Evolutionary conservation across 2,113 vertebrate genomes (phyloP).

Genomic region (Nothoprocta pentlandii): DNA sequence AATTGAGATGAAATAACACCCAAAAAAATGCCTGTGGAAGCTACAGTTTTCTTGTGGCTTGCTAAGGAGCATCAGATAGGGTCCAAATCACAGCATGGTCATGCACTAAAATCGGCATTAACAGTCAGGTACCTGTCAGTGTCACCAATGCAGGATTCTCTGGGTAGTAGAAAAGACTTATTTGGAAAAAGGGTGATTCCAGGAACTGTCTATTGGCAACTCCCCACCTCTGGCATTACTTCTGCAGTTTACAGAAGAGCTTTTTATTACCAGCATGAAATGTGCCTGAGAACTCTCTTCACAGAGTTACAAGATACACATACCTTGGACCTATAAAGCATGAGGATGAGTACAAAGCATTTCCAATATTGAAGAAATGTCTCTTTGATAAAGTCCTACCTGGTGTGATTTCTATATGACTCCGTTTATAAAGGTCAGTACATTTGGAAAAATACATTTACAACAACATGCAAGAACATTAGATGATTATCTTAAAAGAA

Average conservation of each 20-base stretch:
- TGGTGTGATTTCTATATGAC: neutral
- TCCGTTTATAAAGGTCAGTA: neutral
- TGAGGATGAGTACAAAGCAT: neutral
- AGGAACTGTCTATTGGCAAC: neutral
- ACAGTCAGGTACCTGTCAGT: no score
- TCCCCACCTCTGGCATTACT: neutral
- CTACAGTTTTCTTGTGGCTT: neutral
- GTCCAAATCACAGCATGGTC: neutral
- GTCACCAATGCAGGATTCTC: neutral
- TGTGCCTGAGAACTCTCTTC: neutral
- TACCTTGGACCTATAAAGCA: neutral
- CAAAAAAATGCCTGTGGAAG: neutral
- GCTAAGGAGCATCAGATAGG: neutral
- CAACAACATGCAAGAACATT: neutral
- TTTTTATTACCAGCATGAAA: neutral
- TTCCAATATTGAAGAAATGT: neutral
- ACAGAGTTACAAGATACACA: rapidly evolving
- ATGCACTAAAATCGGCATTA: neutral
- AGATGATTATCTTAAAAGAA: constrained; percentile 18
- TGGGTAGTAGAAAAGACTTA: neutral
- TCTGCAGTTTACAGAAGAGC: neutral
- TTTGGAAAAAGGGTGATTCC: neutral
- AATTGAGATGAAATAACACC: neutral
- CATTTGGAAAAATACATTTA: neutral
- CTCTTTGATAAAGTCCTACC: neutral